Conservation (phyloP, 2,113 vertebrate genomes). For the Archocentrus centrarchus region DNA sequence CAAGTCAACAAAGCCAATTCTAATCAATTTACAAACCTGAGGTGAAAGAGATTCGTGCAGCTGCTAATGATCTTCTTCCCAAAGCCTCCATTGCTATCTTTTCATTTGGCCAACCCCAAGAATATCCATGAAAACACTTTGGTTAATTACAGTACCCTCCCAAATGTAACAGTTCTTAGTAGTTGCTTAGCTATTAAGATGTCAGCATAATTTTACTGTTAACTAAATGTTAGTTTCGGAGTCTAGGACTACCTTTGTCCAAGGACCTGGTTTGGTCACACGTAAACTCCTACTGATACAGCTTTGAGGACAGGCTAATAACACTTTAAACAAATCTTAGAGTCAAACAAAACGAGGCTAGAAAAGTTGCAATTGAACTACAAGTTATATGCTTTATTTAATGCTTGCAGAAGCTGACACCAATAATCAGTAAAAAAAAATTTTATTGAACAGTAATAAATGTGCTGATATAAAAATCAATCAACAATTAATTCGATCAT, state of each 20-base stretch:
- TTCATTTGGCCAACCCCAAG: neutral
- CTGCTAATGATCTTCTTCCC: neutral
- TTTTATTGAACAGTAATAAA: no score
- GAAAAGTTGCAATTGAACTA: neutral
- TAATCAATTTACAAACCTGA: neutral
- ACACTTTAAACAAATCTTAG: neutral
- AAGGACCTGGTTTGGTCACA: neutral
- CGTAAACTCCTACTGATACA: neutral
- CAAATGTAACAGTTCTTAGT: neutral
- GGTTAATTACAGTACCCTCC: neutral
- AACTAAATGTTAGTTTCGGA: neutral
- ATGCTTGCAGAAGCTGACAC: no score
- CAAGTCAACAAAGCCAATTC: no score
- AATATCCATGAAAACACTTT: neutral
- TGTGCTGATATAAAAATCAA: no score
- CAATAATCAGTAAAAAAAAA: no score
- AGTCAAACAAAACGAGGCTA: neutral
- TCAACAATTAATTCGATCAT: no score
- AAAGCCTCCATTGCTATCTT: fast-evolving
- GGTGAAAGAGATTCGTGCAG: neutral
- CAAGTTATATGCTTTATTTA: neutral
- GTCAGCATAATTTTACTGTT: neutral
- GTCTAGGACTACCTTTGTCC: neutral
- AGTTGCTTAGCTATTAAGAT: neutral
- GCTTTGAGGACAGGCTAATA: neutral